phyloP scores from a whole-genome alignment of 2,888 invertebrate species.

The Drosophila anomelani region DNA sequence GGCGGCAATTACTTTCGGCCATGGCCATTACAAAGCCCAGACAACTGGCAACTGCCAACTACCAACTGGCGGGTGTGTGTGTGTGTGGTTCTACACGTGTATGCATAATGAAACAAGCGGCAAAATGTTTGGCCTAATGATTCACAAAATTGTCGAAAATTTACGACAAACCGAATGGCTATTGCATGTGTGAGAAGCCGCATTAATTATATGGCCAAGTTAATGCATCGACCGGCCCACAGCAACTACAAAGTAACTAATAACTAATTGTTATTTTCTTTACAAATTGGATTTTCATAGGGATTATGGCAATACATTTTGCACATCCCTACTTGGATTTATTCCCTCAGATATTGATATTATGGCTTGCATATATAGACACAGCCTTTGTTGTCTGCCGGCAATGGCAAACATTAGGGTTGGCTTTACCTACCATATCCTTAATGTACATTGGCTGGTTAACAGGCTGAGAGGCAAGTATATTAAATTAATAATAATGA shows the following conservation, averaged over 20 bases:
- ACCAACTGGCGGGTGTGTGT: neutral
- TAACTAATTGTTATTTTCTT: slow-evolving; percentile 77
- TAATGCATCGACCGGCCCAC: slow-evolving; percentile 61
- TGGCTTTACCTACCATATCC: slow-evolving; percentile 3
- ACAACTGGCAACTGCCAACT: slow-evolving; percentile 10
- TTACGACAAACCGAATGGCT: slow-evolving; percentile 51
- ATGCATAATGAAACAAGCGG: slow-evolving; percentile 79
- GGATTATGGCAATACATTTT: slow-evolving; percentile 57
- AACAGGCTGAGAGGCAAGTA: slow-evolving; percentile 25
- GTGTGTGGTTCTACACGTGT: slow-evolving; percentile 48
- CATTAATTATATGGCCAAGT: slow-evolving; percentile 65
- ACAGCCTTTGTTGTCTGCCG: neutral
- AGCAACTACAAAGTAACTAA: slow-evolving; percentile 38
- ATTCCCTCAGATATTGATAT: slow-evolving; percentile 33
- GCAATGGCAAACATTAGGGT: slow-evolving; percentile 17
- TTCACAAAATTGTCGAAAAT: slow-evolving; percentile 75
- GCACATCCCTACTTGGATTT: slow-evolving; percentile 7
- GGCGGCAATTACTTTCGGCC: slow-evolving; percentile 74
- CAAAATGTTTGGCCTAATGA: slow-evolving; percentile 78
- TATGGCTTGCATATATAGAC: slow-evolving; percentile 7
- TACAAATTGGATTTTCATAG: slow-evolving; percentile 75
- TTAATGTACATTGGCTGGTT: neutral
- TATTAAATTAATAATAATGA: slow-evolving; percentile 43
- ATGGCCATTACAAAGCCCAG: slow-evolving; percentile 47
- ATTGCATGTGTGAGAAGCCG: slow-evolving; percentile 18